These are phyloP conservation scores for Ochotona princeps DNA, from an alignment of 2,113 vertebrate species.

Conservation along the genomic window DNA sequence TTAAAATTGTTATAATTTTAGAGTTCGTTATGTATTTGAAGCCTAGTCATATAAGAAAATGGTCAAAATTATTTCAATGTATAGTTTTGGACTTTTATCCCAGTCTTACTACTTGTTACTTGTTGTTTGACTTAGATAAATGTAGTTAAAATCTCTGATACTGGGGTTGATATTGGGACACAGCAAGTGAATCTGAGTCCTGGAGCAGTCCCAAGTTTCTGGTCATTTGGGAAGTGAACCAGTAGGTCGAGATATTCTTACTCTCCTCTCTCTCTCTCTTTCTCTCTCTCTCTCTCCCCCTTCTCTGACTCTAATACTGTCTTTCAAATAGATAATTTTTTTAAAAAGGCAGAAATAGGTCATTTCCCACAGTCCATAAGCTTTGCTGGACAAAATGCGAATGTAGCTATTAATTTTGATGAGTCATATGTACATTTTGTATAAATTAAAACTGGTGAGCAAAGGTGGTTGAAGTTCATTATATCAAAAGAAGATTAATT, in stretches of 20 bases:
- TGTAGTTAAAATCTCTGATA: not conserved
- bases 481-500: not conserved
- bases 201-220: too few relatives aligned
- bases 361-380: not conserved
- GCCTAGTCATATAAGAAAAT: too few relatives aligned
- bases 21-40: too few relatives aligned
- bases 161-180: not conserved
- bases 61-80: not conserved
- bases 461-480: not conserved
- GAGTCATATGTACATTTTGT: not conserved
- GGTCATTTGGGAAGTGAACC: too few relatives aligned
- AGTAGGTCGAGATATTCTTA: too few relatives aligned
- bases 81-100: not conserved
- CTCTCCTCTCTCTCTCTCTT: too few relatives aligned
- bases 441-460: not conserved
- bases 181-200: too few relatives aligned
- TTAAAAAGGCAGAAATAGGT: not conserved
- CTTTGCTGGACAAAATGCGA: not conserved
- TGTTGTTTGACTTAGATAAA: not conserved
- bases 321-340: not conserved
- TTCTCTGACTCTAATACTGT: too few relatives aligned
- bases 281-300: too few relatives aligned
- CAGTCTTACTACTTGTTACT: not conserved
- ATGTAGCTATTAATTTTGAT: not conserved
- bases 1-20: conserved; percentile 27